A percentile compares a stretch with the other conserved stretches of the same genome.
These are phyloP conservation scores for Platanista minor DNA, from an alignment of 2,113 vertebrate species.

Conservation along the genomic window DNA sequence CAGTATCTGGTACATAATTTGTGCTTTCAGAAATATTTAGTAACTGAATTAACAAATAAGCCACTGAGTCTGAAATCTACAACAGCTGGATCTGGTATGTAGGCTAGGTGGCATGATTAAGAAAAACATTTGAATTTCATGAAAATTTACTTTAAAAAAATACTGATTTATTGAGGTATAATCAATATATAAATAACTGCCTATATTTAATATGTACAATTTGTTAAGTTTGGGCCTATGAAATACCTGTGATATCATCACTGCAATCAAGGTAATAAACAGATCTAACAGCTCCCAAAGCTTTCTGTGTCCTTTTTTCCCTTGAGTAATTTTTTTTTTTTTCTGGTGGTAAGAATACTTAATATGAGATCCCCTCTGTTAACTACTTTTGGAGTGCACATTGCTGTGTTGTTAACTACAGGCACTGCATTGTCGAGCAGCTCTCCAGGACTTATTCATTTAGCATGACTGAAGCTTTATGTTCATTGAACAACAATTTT, in stretches of 20 bases:
- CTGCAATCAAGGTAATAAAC: background rate
- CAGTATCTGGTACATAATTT: background rate
- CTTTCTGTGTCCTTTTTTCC: background rate
- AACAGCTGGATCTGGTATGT: background rate
- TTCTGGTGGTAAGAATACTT: background rate
- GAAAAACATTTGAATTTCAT: background rate
- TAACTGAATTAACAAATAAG: background rate
- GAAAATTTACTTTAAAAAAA: background rate
- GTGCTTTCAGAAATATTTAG: background rate
- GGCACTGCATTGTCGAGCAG: background rate
- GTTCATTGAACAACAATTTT: background rate
- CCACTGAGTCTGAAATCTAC: background rate
- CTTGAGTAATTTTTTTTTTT: background rate
- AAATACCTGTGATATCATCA: background rate
- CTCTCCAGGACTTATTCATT: background rate
- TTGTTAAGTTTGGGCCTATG: background rate
- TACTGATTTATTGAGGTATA: background rate
- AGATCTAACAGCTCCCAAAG: background rate
- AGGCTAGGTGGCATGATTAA: background rate
- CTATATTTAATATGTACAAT: background rate
- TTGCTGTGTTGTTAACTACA: rapidly evolving
- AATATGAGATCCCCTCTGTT: too few species aligned
- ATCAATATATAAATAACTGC: background rate
- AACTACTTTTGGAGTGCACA: background rate
- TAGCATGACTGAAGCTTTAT: background rate